phyloP scores from a whole-genome alignment of 2,888 invertebrate genomes.

The Lamellibrachia columna region DNA sequence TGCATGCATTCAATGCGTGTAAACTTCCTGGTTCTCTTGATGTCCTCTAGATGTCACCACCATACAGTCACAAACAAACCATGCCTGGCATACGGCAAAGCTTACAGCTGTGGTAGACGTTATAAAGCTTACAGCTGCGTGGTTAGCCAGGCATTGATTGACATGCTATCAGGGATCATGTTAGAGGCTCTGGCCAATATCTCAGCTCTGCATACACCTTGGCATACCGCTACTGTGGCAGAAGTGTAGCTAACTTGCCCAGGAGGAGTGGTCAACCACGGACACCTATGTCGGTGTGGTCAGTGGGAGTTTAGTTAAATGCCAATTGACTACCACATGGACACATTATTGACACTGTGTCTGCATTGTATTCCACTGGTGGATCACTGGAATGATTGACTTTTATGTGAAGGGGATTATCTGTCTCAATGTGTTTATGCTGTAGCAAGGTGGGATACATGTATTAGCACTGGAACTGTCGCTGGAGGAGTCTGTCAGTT shows the following conservation, averaged over 20 bases:
- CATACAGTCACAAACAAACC: background rate
- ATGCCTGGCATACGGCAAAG: background rate
- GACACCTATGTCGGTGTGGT: background rate
- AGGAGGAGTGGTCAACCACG: background rate
- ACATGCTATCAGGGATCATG: background rate
- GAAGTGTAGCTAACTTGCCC: background rate
- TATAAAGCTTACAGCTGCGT: conserved; percentile 9
- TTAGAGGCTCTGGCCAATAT: background rate
- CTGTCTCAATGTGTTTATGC: background rate
- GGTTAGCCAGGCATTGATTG: background rate
- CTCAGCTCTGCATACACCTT: background rate
- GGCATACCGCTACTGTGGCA: background rate
- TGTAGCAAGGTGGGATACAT: background rate
- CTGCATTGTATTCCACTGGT: background rate
- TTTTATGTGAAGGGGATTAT: background rate
- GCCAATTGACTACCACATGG: background rate
- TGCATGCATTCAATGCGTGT: too few relatives aligned
- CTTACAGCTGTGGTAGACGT: background rate
- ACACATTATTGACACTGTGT: background rate
- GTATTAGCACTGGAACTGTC: background rate
- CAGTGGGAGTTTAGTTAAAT: background rate
- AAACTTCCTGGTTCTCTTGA: background rate
- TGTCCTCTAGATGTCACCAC: background rate
- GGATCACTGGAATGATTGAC: background rate
- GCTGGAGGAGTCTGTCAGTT: background rate